Evolutionary conservation across 2,113 vertebrate genomes (phyloP).

Genomic region (Platycercus adscitus): DNA sequence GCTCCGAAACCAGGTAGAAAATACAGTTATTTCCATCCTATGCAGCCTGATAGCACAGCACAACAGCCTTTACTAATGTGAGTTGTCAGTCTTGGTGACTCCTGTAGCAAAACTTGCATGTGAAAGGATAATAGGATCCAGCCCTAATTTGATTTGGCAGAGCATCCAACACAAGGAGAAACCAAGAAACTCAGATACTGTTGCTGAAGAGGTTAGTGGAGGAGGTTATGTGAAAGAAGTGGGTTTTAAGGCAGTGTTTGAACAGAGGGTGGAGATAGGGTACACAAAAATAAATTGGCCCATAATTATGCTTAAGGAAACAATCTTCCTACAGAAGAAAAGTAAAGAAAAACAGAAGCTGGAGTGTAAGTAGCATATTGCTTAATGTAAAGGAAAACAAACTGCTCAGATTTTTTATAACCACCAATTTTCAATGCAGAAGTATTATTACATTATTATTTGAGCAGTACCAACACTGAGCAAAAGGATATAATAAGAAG

Average conservation of each 20-base stretch:
- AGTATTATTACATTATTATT: slow-evolving; percentile 19
- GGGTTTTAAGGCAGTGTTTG: slow-evolving; percentile 46
- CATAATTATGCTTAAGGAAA: slow-evolving; percentile 45
- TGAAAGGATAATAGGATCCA: slow-evolving; percentile 15
- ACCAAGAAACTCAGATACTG: background rate
- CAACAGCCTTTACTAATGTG: background rate
- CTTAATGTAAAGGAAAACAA: slow-evolving; percentile 51
- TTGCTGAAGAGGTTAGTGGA: slow-evolving; percentile 35
- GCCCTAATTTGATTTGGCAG: slow-evolving; percentile 14
- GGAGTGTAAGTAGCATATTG: background rate
- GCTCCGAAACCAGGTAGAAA: slow-evolving; percentile 2
- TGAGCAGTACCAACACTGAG: background rate
- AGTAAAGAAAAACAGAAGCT: slow-evolving; percentile 19
- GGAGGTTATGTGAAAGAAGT: background rate
- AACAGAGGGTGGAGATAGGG: slow-evolving; percentile 50
- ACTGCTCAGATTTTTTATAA: slow-evolving; percentile 44
- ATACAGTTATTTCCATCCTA: background rate
- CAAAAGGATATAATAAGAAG: background rate
- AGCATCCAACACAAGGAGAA: slow-evolving; percentile 1
- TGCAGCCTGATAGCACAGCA: background rate
- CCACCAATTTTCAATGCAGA: slow-evolving; percentile 24
- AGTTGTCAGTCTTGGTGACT: background rate
- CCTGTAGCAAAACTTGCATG: background rate
- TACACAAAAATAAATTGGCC: slow-evolving; percentile 40
- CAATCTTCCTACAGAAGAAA: slow-evolving; percentile 24